Base-by-base conservation (phyloP, 2,113 vertebrate species). In the Hipposideros armiger region DNA sequence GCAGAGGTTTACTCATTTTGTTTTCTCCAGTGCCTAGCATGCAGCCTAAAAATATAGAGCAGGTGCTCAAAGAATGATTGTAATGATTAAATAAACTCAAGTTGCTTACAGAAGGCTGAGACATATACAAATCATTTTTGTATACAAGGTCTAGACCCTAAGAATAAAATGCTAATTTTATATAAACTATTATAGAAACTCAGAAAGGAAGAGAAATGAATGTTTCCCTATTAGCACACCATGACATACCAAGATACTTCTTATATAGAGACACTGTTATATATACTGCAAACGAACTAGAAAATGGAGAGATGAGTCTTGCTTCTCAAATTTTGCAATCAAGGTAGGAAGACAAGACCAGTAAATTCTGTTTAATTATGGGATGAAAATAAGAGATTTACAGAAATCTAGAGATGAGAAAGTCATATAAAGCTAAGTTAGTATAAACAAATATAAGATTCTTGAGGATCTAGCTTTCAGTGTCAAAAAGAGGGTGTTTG, bases 401-500 rank as follows among this genome's bases (percentile, higher is more conserved):
- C 22, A 13, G 14, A 77, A 67, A 50, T 77, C 56, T 69, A n/a
- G 56, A 77, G 64, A 66, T 28, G 20, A 28, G 4, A 50, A 91
- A 90, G 66, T 52, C 66, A 24, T 40, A 62, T 13, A 87, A 81
- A 78, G 22, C 72, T 62, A 70, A 90, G 45, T 83, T 80, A 91
- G 69, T 69, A 60, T 36, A 77, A 81, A 26, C 76, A 58, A 91
- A 95, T 89, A 85, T 32, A 56, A 72, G 47, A 94, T 81, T 90
- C 81, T 52, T 73, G 26, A 60, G 77, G 56, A 87, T 64, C 76
- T 77, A 84, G 87, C 26, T 72, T 96, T 92, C 81, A 47, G 90
- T 87, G 78, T 92, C 80, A 73, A 76, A 92, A 91, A 82, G 66
- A 84, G 66, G 83, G 85, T 90, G 92, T 96, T 97, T 93, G 77